Evolutionary conservation across 2,888 invertebrate genomes (phyloP), one percentile per base, ranked within the genome.

Genomic region (Diplolepis rosae): DNA sequence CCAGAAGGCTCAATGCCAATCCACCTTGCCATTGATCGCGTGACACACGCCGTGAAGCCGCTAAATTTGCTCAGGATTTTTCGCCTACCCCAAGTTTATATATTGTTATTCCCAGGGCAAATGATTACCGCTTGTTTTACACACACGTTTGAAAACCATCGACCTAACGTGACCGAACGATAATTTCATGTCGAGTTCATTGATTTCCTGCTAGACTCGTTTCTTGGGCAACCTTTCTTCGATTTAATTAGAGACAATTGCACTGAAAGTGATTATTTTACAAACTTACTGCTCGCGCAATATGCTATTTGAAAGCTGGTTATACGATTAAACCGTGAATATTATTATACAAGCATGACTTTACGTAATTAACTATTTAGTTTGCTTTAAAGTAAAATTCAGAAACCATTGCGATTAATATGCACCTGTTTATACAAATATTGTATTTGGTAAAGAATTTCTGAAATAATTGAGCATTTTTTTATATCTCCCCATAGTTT

Each of bases 11-110:
- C 61, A 61, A 61, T 61, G 61, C 61, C 61, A 61, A 61, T 27
- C 39, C 61, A 61, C 35, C 61, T 39, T 61, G 61, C 61, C 24
- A 39, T 61, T 61, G 61, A 61, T 61, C 61, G 61, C 61, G 61
- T 61, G 61, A 61, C 35, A 61, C 61, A 61, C 39, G 61, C 18
- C 22, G 15, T 15, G 45, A 9, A 61, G 61, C 39, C 61, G 9
- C 61, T 61, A 39, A 61, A 61, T 61, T 61, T 13, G 7, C 35
- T 61, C 15, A 61, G 27, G 7, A 39, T 61, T 61, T 61, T 35
- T 39, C 24, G 32, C 54, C 61, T 61, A 61, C 39, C 39, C n/a
- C 61, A 61, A 61, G 27, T 61, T 61, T 61, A 39, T 61, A 39
- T 61, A 61, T 61, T 27, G 24, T 61, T 35, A 61, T 61, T 61